These are phyloP conservation scores for Antechinus flavipes DNA, from an alignment of 2,113 vertebrate species.

Conservation along the genomic window DNA sequence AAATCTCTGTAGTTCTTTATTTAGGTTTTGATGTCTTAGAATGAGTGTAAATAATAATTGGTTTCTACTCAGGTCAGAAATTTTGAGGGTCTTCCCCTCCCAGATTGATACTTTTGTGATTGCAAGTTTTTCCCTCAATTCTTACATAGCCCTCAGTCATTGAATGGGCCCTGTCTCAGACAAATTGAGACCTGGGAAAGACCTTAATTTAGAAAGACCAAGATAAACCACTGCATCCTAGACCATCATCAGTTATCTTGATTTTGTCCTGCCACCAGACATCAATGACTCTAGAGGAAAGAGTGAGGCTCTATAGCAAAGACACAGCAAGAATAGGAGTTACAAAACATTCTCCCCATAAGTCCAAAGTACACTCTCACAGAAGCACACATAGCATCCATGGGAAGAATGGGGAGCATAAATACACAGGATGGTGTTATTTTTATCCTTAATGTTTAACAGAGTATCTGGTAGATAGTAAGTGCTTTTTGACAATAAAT, in stretches of 20 bases:
- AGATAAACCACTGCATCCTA: not conserved
- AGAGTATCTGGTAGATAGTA: not conserved
- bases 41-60: too few species aligned
- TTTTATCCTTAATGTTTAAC: not conserved
- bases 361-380: not conserved
- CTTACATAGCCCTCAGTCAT: not conserved
- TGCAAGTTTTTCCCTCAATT: not conserved
- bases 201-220: not conserved
- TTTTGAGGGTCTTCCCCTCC: too few species aligned
- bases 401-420: not conserved
- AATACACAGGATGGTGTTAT: not conserved
- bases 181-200: not conserved
- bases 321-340: not conserved
- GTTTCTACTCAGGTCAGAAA: too few species aligned
- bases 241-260: not conserved
- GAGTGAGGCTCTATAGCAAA: not conserved
- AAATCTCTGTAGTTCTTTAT: not conserved
- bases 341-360: not conserved
- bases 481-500: not conserved
- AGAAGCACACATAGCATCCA: not conserved
- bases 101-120: too few species aligned
- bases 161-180: not conserved
- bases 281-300: not conserved
- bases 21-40: too few species aligned
- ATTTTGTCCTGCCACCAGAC: not conserved